These are phyloP conservation scores for Odocoileus virginianus DNA, from an alignment of 2,113 vertebrate species.

Conservation along the genomic window DNA sequence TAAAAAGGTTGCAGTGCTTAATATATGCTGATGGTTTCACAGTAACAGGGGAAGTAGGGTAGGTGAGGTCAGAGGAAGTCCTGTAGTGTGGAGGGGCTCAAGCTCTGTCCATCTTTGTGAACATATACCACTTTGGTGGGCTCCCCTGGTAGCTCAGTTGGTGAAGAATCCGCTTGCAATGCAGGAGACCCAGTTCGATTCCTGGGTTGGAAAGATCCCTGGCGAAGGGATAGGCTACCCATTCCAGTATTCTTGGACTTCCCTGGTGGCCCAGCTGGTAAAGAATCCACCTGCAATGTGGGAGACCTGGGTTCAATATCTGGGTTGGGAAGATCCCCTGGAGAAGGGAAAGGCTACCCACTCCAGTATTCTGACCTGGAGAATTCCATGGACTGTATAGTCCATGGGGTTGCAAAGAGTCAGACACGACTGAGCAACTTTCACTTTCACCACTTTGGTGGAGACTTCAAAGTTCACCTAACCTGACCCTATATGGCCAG, in stretches of 20 bases:
- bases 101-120: not conserved
- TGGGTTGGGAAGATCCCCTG: not conserved
- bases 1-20: not conserved
- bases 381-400: not conserved
- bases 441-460: not conserved
- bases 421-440: not conserved
- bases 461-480: not conserved
- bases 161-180: not conserved
- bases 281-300: not conserved
- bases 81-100: not conserved
- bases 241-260: not conserved
- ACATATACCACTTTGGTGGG: not conserved
- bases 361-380: not conserved
- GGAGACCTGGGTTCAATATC: not conserved
- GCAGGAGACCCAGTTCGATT: not conserved
- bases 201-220: not conserved
- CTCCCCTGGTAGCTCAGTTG: not conserved
- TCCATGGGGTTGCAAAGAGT: not conserved
- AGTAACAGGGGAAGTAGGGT: not conserved
- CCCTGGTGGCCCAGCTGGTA: not conserved
- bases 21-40: not conserved
- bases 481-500: not conserved
- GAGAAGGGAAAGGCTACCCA: not conserved
- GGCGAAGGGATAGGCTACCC: not conserved
- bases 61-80: not conserved